Evolutionary conservation across 2,113 vertebrate species (phyloP).

Genomic region (Caloenas nicobarica): DNA sequence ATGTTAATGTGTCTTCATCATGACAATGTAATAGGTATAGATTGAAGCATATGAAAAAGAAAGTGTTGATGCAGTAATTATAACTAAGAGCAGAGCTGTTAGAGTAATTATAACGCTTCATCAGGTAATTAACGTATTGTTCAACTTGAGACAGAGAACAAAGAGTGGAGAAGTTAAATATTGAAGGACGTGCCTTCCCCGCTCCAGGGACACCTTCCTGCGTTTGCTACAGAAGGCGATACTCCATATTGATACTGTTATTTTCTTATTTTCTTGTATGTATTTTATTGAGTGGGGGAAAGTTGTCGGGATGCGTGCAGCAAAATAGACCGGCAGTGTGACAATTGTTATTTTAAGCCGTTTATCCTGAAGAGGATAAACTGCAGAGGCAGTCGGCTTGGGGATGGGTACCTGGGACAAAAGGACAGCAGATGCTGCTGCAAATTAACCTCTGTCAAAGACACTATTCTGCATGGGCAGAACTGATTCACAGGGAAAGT

Average conservation of each 20-base stretch:
- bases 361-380: background rate
- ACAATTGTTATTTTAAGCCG: rapidly evolving
- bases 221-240: background rate
- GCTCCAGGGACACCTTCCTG: conserved; percentile 42
- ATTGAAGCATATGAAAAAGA: conserved; percentile 81
- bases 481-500: background rate
- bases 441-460: background rate
- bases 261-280: conserved; percentile 46
- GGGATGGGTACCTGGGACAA: background rate
- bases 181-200: conserved; percentile 84
- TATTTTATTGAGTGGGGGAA: background rate
- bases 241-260: conserved; percentile 20
- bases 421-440: background rate
- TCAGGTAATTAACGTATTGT: conserved; percentile 91
- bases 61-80: conserved; percentile 87
- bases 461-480: rapidly evolving
- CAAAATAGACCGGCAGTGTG: background rate
- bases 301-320: background rate
- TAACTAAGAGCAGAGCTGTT: conserved; percentile 84
- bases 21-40: conserved; percentile 88
- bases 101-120: conserved; percentile 94
- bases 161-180: conserved; percentile 87
- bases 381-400: background rate
- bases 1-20: conserved; percentile 92
- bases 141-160: conserved; percentile 84